Conservation (phyloP, 2,113 vertebrate species). For the Gallinago paraguaiae region DNA sequence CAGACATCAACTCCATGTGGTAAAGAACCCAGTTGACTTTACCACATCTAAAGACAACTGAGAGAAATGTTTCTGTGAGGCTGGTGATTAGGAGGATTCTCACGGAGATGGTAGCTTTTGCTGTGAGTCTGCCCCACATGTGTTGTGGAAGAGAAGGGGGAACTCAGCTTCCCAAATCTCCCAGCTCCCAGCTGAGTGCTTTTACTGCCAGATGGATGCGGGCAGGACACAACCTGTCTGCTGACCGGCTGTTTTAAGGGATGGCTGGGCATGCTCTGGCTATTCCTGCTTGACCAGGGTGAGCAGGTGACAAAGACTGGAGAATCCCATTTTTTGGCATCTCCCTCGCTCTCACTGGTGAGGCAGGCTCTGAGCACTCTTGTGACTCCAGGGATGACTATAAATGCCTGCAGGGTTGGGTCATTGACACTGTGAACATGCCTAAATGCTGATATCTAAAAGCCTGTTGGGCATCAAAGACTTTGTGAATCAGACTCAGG, state of each 20-base stretch:
- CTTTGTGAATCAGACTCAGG: not conserved
- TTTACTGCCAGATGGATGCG: rapidly evolving
- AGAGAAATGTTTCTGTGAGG: not conserved
- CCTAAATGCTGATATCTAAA: not conserved
- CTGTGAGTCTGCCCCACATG: not conserved
- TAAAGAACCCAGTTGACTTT: not conserved
- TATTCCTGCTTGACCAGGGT: not conserved
- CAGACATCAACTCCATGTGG: not conserved
- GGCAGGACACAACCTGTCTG: not conserved
- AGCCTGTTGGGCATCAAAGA: not conserved
- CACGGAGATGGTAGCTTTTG: not conserved
- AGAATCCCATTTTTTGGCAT: not conserved
- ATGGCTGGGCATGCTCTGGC: not conserved
- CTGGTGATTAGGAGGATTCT: not conserved
- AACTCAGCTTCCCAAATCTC: not conserved
- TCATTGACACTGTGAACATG: not conserved
- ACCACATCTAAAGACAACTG: not conserved
- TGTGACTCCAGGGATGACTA: not conserved
- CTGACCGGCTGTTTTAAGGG: not conserved
- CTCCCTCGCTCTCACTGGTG: not conserved
- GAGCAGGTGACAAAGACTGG: not conserved
- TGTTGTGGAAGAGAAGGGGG: not conserved
- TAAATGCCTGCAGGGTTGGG: not conserved
- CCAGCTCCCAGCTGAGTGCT: not conserved
- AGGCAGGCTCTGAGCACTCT: not conserved